Conservation (phyloP, 1,140 invertebrate genomes). For the Listronotus oregonensis region DNA sequence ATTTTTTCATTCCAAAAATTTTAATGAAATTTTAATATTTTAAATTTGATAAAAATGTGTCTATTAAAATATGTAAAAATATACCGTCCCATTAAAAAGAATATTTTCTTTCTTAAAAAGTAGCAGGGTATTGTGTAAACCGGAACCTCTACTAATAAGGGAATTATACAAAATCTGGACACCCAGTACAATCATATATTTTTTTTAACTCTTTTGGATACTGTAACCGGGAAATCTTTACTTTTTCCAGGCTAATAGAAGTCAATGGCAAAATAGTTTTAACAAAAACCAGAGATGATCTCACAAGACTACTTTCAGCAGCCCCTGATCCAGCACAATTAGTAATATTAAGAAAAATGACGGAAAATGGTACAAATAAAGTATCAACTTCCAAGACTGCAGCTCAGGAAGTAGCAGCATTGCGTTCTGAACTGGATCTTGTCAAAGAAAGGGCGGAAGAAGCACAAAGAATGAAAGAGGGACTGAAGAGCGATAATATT, state of each 20-base stretch:
- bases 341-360: slow-evolving; percentile 57
- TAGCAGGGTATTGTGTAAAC: too few species aligned
- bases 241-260: slow-evolving; percentile 72
- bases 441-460: slow-evolving; percentile 65
- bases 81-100: too few species aligned
- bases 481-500: slow-evolving; percentile 76
- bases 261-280: slow-evolving; percentile 80
- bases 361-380: slow-evolving; percentile 48
- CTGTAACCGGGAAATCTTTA: too few species aligned
- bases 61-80: too few species aligned
- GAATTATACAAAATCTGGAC: too few species aligned
- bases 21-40: too few species aligned
- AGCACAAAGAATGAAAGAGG: slow-evolving; percentile 65
- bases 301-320: slow-evolving; percentile 67
- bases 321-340: slow-evolving; percentile 61
- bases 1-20: too few species aligned
- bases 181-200: too few species aligned
- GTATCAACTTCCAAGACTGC: slow-evolving; percentile 46
- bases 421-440: slow-evolving; percentile 61
- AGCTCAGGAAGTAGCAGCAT: slow-evolving; percentile 53
- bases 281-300: slow-evolving; percentile 70
- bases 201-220: too few species aligned
- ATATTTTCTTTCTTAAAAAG: too few species aligned
- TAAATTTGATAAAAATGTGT: too few species aligned
- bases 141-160: too few species aligned